phyloP scores from a whole-genome alignment of 2,113 vertebrate species.

The Agapornis roseicollis region DNA sequence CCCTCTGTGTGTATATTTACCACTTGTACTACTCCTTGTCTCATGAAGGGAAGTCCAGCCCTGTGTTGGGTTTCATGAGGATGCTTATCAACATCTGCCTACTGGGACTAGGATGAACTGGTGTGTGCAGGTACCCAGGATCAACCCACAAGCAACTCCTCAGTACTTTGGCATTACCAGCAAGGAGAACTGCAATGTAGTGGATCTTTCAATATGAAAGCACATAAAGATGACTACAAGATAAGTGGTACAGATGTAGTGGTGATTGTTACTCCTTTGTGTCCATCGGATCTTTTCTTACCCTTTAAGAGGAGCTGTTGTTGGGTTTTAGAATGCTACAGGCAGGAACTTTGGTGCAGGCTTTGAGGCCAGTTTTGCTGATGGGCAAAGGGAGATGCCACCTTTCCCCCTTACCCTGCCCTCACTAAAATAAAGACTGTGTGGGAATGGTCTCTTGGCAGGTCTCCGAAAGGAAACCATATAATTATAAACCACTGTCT shows the following conservation, averaged over 20 bases:
- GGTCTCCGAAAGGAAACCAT: neutral
- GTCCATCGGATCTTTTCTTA: neutral
- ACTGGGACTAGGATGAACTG: neutral
- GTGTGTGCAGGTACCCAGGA: neutral
- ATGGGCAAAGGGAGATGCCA: neutral
- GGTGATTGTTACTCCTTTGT: neutral
- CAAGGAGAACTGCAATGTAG: neutral
- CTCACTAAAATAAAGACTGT: neutral
- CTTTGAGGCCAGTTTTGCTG: neutral
- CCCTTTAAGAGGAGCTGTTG: neutral
- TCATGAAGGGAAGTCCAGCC: neutral
- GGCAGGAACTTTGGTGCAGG: neutral
- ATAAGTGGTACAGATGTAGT: neutral
- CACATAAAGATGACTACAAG: neutral
- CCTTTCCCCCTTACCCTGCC: neutral
- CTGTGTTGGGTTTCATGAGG: neutral
- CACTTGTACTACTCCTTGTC: neutral
- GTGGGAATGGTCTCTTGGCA: conserved; percentile 7
- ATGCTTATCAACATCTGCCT: neutral
- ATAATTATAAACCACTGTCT: conserved; percentile 46
- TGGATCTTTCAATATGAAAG: neutral
- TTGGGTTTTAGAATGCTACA: neutral
- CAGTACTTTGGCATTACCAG: neutral
- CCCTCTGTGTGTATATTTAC: fast-evolving
- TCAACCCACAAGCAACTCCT: neutral